Evolutionary conservation across 2,113 vertebrate species (phyloP).

Genomic region (Proteles cristata): DNA sequence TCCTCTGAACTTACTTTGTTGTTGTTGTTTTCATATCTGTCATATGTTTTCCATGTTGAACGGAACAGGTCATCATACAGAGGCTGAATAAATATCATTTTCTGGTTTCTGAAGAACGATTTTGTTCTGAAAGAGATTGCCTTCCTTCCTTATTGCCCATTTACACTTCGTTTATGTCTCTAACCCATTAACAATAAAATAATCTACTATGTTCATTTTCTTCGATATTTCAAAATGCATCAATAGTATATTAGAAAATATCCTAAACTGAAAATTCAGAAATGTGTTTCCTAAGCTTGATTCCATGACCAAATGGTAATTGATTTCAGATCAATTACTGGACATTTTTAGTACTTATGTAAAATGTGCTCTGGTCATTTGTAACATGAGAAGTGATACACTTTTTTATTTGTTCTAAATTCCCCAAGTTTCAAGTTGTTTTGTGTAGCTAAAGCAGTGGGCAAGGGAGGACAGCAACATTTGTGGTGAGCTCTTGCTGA

Average conservation of each 20-base stretch:
- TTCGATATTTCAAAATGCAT: neutral
- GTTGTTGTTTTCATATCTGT: neutral
- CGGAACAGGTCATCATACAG: neutral
- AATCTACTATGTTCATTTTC: neutral
- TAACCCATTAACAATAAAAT: neutral
- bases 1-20: neutral
- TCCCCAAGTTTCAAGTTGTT: neutral
- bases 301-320: neutral
- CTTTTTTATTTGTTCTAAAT: neutral
- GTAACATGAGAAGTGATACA: neutral
- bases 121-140: neutral
- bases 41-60: neutral
- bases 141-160: neutral
- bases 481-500: fast-evolving
- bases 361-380: neutral
- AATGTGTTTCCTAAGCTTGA: neutral
- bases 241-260: neutral
- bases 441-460: neutral
- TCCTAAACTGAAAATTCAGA: neutral
- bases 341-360: neutral
- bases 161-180: neutral
- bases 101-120: neutral
- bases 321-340: neutral
- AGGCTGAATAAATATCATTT: neutral
- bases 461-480: neutral